phyloP scores from a whole-genome alignment of 2,888 invertebrate genomes.

The Eupithecia insigniata region DNA sequence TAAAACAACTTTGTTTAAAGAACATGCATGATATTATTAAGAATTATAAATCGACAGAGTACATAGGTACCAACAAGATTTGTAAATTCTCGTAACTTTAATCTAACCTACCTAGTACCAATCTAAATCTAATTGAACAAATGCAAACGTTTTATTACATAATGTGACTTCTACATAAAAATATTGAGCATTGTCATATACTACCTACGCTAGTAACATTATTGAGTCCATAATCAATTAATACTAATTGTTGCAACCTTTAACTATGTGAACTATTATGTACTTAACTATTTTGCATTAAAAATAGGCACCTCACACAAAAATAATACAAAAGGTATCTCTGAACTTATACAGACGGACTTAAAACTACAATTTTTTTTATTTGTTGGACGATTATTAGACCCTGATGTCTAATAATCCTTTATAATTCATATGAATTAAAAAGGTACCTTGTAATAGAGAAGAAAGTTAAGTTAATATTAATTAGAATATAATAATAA shows the following conservation, averaged over 20 bases:
- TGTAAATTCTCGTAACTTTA: neutral
- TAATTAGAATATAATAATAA: neutral
- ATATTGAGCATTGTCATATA: slow-evolving; percentile 30
- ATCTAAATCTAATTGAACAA: neutral
- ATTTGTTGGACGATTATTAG: neutral
- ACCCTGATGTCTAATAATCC: no score
- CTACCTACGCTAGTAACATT: slow-evolving; percentile 3
- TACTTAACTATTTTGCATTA: neutral
- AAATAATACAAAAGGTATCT: neutral
- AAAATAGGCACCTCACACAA: neutral
- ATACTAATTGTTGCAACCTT: neutral
- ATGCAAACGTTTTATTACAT: slow-evolving; percentile 1
- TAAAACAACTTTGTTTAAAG: neutral
- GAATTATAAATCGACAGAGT: neutral
- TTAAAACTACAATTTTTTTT: neutral
- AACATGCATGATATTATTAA: neutral
- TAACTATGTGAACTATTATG: neutral
- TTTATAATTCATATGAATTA: no score
- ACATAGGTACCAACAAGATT: neutral
- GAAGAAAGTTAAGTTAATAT: neutral
- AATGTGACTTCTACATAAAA: slow-evolving; percentile 21
- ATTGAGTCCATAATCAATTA: slow-evolving; percentile 1
- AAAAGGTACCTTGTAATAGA: neutral
- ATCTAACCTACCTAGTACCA: neutral
- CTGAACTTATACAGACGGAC: neutral